Evolutionary conservation across 37 sponge, comb jelly and placozoan genomes (phyloP).

Genomic region (Diacarnus erythraeanus): DNA sequence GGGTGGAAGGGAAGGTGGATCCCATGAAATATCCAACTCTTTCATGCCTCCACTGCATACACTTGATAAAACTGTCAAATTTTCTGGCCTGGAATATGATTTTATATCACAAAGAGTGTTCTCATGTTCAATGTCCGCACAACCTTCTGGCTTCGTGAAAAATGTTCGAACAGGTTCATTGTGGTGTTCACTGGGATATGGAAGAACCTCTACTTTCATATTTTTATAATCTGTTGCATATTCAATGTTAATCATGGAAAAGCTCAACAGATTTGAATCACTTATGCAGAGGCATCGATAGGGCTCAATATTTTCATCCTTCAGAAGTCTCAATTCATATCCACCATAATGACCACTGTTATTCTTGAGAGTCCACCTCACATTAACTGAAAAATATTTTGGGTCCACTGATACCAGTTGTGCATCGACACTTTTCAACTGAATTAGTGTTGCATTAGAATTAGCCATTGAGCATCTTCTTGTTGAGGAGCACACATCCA

Average conservation of each 20-base stretch:
- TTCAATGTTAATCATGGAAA: not conserved
- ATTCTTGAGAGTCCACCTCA: not conserved
- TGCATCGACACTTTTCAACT: not conserved
- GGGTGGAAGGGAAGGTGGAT: not conserved
- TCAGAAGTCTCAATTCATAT: not conserved
- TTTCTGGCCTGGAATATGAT: not conserved
- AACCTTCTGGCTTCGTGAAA: not conserved
- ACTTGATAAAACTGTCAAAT: not conserved
- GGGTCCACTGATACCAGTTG: not conserved
- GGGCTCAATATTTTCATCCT: not conserved
- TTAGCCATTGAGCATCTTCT: no score
- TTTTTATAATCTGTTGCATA: not conserved
- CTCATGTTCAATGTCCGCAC: not conserved
- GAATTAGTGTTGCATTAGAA: no score
- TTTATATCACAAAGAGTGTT: not conserved
- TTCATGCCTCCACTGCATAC: not conserved
- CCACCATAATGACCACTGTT: not conserved
- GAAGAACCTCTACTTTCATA: not conserved
- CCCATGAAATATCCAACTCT: not conserved
- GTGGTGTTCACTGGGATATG: not conserved
- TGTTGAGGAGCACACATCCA: no score
- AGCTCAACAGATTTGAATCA: not conserved
- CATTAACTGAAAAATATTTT: not conserved
- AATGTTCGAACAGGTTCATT: no score
- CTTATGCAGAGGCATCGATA: not conserved